Evolutionary conservation across 2,888 invertebrate genomes (phyloP).

Genomic region (Gymnoscelis rufifasciata): DNA sequence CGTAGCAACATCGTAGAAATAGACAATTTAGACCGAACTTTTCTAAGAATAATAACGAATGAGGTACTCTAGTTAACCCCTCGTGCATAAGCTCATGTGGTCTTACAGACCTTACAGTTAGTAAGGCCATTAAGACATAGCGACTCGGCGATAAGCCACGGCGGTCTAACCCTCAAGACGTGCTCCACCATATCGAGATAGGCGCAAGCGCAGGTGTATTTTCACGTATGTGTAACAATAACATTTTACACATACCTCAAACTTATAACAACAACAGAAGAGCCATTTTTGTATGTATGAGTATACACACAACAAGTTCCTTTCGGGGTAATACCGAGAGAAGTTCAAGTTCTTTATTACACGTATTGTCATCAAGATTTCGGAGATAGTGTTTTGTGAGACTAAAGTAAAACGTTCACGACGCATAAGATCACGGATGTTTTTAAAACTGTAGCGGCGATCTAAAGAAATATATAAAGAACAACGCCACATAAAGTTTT

Average conservation of each 20-base stretch:
- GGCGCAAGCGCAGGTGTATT: constrained; percentile 56
- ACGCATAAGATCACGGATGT: constrained; percentile 44
- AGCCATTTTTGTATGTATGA: constrained; percentile 28
- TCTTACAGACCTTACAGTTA: constrained; percentile 60
- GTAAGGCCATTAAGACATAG: constrained; percentile 62
- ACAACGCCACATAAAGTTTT: too few relatives aligned
- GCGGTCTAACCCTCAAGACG: constrained; percentile 56
- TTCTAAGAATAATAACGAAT: constrained; percentile 14
- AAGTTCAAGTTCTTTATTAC: constrained; percentile 60
- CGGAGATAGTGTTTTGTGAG: constrained; percentile 45
- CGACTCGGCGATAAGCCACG: constrained; percentile 53
- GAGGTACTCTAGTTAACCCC: constrained; percentile 41
- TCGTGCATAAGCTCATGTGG: constrained; percentile 58
- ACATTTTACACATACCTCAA: constrained; percentile 21
- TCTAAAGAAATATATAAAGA: too few relatives aligned
- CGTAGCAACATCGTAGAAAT: neutral
- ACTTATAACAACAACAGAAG: constrained; percentile 31
- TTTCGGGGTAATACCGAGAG: constrained; percentile 36
- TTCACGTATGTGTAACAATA: constrained; percentile 50
- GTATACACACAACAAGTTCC: constrained; percentile 21
- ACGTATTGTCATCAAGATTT: constrained; percentile 65
- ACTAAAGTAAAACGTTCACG: constrained; percentile 47
- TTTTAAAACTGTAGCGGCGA: constrained; percentile 38
- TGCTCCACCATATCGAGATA: constrained; percentile 71
- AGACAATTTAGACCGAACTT: constrained; percentile 8